These are phyloP conservation scores for Semnornis frantzii DNA, from an alignment of 2,113 vertebrate genomes.

Conservation along the genomic window DNA sequence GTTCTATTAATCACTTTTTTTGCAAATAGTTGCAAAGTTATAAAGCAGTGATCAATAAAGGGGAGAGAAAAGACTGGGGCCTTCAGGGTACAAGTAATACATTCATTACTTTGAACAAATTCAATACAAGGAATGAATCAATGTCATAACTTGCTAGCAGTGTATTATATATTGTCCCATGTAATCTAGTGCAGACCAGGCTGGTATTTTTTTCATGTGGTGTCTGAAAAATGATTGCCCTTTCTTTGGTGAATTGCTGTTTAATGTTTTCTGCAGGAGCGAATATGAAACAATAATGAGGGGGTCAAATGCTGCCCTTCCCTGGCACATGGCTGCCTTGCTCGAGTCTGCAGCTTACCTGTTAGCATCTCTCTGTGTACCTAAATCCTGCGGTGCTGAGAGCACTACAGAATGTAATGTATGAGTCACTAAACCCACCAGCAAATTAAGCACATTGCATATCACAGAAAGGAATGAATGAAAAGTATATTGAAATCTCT, in stretches of 20 bases:
- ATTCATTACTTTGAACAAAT: conserved; percentile 45
- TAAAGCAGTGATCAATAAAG: conserved; percentile 49
- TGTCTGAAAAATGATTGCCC: conserved; percentile 31
- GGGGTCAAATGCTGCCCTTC: neutral
- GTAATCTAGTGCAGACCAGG: neutral
- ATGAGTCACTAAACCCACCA: neutral
- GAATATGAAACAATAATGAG: neutral
- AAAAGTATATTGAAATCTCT: neutral
- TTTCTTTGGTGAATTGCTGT: neutral
- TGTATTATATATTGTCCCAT: neutral
- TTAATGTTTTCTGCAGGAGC: neutral
- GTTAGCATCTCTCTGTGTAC: neutral
- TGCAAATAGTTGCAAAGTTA: conserved; percentile 37
- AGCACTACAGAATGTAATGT: neutral
- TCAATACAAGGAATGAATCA: conserved; percentile 18
- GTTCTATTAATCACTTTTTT: conserved; percentile 34
- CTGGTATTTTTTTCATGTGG: neutral
- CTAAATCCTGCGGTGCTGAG: rapidly evolving
- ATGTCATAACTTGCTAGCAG: neutral
- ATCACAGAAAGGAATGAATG: neutral
- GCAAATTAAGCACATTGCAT: neutral
- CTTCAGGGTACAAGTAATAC: neutral
- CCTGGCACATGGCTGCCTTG: neutral
- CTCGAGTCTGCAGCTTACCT: neutral
- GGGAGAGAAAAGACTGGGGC: neutral